A percentile compares a stretch with the other conserved stretches of the same genome.
Evolutionary conservation across 2,113 vertebrate species (phyloP).

Genomic region (Phalacrocorax brasilianus): DNA sequence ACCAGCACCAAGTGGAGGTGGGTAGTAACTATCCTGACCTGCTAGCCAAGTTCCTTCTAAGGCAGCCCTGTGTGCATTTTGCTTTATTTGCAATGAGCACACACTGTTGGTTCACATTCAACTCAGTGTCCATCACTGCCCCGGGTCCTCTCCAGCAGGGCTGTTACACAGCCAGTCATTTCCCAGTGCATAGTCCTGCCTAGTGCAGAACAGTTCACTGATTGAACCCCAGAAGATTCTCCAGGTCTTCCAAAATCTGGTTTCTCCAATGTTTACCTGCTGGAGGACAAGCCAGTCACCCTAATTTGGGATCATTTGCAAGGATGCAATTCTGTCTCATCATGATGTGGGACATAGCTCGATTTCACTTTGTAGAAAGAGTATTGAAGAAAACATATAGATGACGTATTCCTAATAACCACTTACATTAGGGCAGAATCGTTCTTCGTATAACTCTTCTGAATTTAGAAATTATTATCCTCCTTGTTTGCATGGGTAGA

Average conservation of each 20-base stretch:
- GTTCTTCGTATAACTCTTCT: not conserved
- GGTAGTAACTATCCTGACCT: not conserved
- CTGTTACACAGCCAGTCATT: not conserved
- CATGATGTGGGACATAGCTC: not conserved
- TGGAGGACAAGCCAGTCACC: not conserved
- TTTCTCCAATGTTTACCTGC: not conserved
- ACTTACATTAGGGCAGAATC: not conserved
- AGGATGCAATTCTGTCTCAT: not conserved
- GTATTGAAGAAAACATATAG: not conserved
- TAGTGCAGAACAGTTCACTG: not conserved
- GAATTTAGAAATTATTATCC: not conserved
- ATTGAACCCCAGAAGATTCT: not conserved
- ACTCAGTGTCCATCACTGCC: not conserved
- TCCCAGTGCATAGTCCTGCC: not conserved
- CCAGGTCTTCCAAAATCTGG: not conserved
- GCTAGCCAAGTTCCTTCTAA: not conserved
- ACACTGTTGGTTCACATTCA: not conserved
- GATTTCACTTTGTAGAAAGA: not conserved
- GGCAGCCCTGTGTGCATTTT: not conserved
- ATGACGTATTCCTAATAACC: not conserved
- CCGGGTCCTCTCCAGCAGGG: not conserved
- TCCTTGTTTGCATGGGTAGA: conserved; percentile 5
- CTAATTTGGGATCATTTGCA: not conserved
- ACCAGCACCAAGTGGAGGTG: not conserved
- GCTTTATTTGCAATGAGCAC: not conserved